phyloP scores from a whole-genome alignment of 2,888 invertebrate genomes.

The Beris morrisii region DNA sequence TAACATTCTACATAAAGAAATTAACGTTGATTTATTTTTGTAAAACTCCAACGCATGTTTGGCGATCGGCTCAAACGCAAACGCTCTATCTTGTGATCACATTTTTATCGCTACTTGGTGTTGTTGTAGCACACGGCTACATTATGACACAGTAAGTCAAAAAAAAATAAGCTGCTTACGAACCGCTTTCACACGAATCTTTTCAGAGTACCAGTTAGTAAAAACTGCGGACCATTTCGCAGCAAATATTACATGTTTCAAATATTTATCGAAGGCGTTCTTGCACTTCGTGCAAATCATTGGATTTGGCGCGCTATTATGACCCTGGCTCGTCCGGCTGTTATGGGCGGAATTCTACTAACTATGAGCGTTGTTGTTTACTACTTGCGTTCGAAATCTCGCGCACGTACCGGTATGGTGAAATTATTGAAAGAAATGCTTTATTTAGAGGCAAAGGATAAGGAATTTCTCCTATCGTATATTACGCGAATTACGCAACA shows the following conservation, averaged over 20 bases:
- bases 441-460: slow-evolving; percentile 67
- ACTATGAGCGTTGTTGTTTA: slow-evolving; percentile 65
- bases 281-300: slow-evolving; percentile 58
- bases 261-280: slow-evolving; percentile 61
- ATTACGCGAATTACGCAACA: slow-evolving; percentile 65
- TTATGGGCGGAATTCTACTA: slow-evolving; percentile 63
- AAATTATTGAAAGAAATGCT: slow-evolving; percentile 66
- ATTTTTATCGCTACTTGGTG: slow-evolving; percentile 65
- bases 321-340: slow-evolving; percentile 63
- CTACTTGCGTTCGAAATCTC: slow-evolving; percentile 64
- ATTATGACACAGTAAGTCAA: slow-evolving; percentile 63
- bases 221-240: slow-evolving; percentile 67
- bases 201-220: slow-evolving; percentile 60
- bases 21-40: slow-evolving; percentile 59
- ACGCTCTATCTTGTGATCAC: slow-evolving; percentile 72
- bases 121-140: slow-evolving; percentile 64
- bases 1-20: slow-evolving; percentile 66
- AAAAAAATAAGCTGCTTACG: neutral
- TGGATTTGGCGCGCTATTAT: slow-evolving; percentile 57
- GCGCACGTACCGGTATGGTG: slow-evolving; percentile 65
- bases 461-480: slow-evolving; percentile 67
- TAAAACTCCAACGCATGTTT: slow-evolving; percentile 66
- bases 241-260: slow-evolving; percentile 60
- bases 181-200: slow-evolving; percentile 15
- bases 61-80: slow-evolving; percentile 68